Conservation (phyloP, 2,113 vertebrate species). For the Apeltes quadracus region DNA sequence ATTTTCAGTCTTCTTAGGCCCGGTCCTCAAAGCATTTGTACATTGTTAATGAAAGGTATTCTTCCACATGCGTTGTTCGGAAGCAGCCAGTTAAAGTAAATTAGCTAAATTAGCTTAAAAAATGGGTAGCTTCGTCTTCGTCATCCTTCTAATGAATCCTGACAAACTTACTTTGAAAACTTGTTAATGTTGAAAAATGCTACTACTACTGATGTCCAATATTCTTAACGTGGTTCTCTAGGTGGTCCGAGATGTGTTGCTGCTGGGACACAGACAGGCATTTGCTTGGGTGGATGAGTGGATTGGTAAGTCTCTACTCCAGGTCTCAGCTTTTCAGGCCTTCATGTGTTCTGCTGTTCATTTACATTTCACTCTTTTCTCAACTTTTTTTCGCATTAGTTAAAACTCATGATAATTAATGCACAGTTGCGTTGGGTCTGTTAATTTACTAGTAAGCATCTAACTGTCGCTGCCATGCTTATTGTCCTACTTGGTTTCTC, state of each 20-base stretch:
- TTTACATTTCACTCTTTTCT: conserved; percentile 1
- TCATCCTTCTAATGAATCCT: not conserved
- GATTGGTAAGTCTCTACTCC: conserved; percentile 97
- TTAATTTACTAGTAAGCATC: conserved; percentile 30
- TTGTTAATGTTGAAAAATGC: not conserved
- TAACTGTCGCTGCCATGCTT: conserved; percentile 19
- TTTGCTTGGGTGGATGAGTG: conserved; percentile 99
- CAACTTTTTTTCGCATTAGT: not conserved
- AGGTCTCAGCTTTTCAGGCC: not conserved
- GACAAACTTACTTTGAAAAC: not conserved
- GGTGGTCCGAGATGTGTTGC: conserved; percentile 93
- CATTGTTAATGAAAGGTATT: not conserved
- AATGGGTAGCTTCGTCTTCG: not conserved
- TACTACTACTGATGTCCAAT: too few species aligned
- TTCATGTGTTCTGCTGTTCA: not conserved
- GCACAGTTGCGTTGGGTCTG: not conserved
- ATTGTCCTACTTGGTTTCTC: conserved; percentile 28
- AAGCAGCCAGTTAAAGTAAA: not conserved
- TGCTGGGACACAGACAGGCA: conserved; percentile 96
- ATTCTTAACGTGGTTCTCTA: conserved; percentile 43
- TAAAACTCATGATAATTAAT: not conserved
- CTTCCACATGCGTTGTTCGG: not conserved
- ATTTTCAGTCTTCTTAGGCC: not conserved
- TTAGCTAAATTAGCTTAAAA: not conserved
- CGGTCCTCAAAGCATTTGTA: not conserved